Evolutionary conservation across 2,888 invertebrate genomes (phyloP), one percentile per base, ranked within the genome.

Genomic region (Cryptus viduatorius): DNA sequence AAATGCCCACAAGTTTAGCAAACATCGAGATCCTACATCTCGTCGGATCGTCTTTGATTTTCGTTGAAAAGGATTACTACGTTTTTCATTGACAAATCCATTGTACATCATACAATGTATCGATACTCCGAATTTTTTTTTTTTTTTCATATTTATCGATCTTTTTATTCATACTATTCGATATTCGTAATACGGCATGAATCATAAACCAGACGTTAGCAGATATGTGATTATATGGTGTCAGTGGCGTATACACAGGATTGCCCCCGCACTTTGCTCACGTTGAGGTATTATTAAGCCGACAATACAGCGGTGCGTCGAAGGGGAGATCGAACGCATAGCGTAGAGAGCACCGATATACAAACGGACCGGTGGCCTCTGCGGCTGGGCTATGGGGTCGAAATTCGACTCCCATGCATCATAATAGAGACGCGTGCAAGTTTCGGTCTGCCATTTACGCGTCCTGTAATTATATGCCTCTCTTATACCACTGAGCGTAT

Each of bases 381-480:
- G 92, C 87, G 93, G 93, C 91, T 89, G 89, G 89, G 90, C 91
- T 86, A 89, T 90, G 91, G 93, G 93, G 92, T 93, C 91, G 93
- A 92, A 93, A 93, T 92, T 91, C 92, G 91, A 92, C 92, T 93
- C 93, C 91, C 92, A 90, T 91, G 90, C 92, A 91, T 92, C 89
- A 92, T 91, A 92, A 92, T 92, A 90, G 91, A 89, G 89, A 90
- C 91, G 90, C 92, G 91, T 91, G 91, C 90, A 87, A 90, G 88
- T 87, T 87, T 87, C 87, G 85, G 85, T 89, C 90, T 89, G 89
- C 88, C 88, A 89, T 92, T 90, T 91, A 92, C 91, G 90, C 91
- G 88, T 89, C 88, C 90, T 90, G 90, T 92, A 92, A 92, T 92
- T 92, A 92, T 91, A 92, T 88, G 89, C 88, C 88, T 87, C 87